These are phyloP conservation scores for Drosophila barbarae DNA, from an alignment of 2,888 invertebrate species.

Conservation along the genomic window DNA sequence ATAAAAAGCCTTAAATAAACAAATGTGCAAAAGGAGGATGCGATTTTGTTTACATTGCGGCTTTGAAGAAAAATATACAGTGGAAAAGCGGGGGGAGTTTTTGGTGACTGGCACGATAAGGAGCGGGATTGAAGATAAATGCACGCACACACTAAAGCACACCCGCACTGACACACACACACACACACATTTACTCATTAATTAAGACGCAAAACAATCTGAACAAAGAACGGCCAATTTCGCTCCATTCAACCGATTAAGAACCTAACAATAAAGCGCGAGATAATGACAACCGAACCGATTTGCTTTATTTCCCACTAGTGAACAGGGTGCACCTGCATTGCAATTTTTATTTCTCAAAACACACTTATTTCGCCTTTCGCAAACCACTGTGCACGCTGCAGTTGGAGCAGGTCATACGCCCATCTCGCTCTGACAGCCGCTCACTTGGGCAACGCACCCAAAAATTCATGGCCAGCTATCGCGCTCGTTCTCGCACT, in stretches of 20 bases:
- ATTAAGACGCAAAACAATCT: conserved; percentile 66
- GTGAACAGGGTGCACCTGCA: conserved; percentile 17
- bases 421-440: conserved; percentile 45
- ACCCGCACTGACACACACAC: conserved; percentile 17
- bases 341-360: conserved; percentile 14
- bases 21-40: conserved; percentile 20
- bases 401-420: conserved; percentile 53
- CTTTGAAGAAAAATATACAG: conserved; percentile 5
- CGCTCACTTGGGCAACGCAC: conserved; percentile 57
- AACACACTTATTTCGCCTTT: conserved; percentile 23
- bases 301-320: not conserved
- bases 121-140: conserved; percentile 63
- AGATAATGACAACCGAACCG: conserved; percentile 11
- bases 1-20: conserved; percentile 13
- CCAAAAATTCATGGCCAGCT: conserved; percentile 61
- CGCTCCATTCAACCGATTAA: conserved; percentile 2
- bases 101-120: conserved; percentile 58
- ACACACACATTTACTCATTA: conserved; percentile 21
- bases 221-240: conserved; percentile 53
- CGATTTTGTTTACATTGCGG: conserved; percentile 40
- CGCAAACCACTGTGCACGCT: conserved; percentile 58
- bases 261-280: not conserved
- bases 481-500: conserved; percentile 56
- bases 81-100: conserved; percentile 35
- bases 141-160: conserved; percentile 36